Conservation (phyloP, 2,888 invertebrate species). For the Andrena hattorfiana region DNA sequence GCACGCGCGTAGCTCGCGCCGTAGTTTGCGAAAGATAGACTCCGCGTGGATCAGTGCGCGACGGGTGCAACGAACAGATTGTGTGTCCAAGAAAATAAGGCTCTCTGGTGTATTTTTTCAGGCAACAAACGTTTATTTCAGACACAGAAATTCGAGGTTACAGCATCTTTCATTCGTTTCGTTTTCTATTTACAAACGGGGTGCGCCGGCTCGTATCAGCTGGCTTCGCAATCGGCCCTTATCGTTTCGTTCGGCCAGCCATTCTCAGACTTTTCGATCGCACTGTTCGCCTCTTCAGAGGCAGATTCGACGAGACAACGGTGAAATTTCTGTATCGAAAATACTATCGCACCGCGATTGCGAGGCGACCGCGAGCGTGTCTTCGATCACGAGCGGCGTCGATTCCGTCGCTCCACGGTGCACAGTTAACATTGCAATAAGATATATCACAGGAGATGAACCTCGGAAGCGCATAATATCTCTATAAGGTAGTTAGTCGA, state of each 20-base stretch:
- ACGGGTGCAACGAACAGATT: conserved; percentile 62
- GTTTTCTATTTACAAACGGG: conserved; percentile 51
- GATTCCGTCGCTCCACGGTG: neutral
- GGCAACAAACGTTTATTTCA: conserved; percentile 72
- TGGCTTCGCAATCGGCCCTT: conserved; percentile 28
- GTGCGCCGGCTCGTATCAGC: conserved; percentile 39
- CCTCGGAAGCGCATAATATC: conserved; percentile 33
- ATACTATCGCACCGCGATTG: conserved; percentile 9
- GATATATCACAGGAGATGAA: conserved; percentile 64
- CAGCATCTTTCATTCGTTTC: conserved; percentile 51
- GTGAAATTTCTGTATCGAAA: conserved; percentile 27
- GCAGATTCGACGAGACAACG: conserved; percentile 1
- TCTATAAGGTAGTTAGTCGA: conserved; percentile 39
- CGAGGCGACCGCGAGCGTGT: neutral
- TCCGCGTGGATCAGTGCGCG: conserved; percentile 3
- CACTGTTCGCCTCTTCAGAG: conserved; percentile 26
- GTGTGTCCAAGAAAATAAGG: conserved; percentile 64
- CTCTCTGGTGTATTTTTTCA: conserved; percentile 57
- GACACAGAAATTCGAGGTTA: conserved; percentile 70
- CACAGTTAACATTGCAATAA: conserved; percentile 33
- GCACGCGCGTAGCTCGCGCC: neutral
- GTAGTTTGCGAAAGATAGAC: neutral
- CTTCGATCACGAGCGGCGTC: neutral
- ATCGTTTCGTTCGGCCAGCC: conserved; percentile 54
- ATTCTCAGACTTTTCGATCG: conserved; percentile 68